Conservation (phyloP, 2,797 vertebrate genomes). For the Bucorvus abyssinicus region DNA sequence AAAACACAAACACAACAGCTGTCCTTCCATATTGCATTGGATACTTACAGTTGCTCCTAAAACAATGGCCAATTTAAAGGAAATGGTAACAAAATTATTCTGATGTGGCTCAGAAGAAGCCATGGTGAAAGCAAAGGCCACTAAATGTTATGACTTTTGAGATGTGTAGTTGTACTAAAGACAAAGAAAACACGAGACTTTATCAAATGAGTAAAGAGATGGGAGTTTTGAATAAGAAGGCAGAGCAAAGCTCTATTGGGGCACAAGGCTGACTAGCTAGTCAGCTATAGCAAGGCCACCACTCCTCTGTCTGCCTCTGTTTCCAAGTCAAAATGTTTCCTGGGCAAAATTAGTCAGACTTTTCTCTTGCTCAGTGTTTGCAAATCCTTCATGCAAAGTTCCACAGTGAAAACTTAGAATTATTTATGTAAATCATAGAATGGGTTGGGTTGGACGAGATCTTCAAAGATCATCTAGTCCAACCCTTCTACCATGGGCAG, state of each 20-base stretch:
- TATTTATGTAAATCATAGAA: not conserved
- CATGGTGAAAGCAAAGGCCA: not conserved
- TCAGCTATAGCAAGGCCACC: not conserved
- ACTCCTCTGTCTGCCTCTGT: not conserved
- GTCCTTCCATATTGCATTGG: not conserved
- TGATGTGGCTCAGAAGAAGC: not conserved
- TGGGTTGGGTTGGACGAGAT: too few relatives aligned
- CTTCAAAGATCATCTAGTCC: too few relatives aligned
- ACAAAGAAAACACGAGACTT: not conserved
- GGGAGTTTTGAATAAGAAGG: not conserved
- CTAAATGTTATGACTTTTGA: not conserved
- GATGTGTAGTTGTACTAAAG: not conserved
- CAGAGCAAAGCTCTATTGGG: not conserved
- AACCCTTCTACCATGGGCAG: too few relatives aligned
- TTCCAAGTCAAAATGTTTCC: not conserved
- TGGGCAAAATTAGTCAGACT: not conserved
- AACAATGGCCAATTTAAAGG: not conserved
- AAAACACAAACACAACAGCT: not conserved
- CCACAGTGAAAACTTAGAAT: not conserved
- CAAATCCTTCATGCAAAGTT: not conserved
- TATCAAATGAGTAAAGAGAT: not conserved
- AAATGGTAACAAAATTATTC: not conserved
- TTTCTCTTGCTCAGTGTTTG: not conserved
- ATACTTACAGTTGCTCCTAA: not conserved
- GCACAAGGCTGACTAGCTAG: not conserved